Evolutionary conservation across 2,888 invertebrate species (phyloP).

Genomic region (Dynastes hyllus): DNA sequence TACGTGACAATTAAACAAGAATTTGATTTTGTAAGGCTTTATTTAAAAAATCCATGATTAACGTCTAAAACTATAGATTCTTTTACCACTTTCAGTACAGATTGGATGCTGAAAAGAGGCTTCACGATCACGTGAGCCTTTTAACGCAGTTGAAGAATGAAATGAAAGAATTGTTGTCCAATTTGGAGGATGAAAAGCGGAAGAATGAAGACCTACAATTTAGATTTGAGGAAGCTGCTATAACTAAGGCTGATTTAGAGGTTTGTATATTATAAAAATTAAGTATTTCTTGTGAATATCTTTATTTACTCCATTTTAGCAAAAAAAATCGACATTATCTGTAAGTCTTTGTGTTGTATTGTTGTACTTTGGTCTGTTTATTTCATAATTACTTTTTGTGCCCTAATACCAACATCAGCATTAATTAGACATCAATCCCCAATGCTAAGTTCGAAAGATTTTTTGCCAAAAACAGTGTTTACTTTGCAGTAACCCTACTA

Average conservation of each 20-base stretch:
- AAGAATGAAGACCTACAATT: conserved; percentile 94
- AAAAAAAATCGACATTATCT: conserved; percentile 70
- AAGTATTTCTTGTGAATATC: background rate
- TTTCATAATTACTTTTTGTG: background rate
- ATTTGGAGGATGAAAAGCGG: conserved; percentile 85
- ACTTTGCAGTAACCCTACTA: no score
- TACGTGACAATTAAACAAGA: conserved; percentile 77
- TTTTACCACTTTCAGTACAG: conserved; percentile 68
- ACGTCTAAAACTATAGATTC: background rate
- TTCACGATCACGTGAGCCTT: conserved; percentile 74
- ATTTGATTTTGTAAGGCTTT: conserved; percentile 76
- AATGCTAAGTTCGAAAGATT: background rate
- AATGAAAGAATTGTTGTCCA: conserved; percentile 74
- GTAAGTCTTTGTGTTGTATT: conserved; percentile 66
- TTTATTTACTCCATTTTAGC: conserved; percentile 64
- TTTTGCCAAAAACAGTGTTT: no score
- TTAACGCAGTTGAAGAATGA: conserved; percentile 75
- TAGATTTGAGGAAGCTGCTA: conserved; percentile 92
- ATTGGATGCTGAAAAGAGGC: conserved; percentile 74
- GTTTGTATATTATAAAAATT: conserved; percentile 72
- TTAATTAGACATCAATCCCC: background rate
- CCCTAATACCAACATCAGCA: no score
- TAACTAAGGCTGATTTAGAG: conserved; percentile 91
- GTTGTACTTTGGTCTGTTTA: conserved; percentile 16
- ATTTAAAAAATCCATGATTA: background rate